phyloP scores from a whole-genome alignment of 2,113 vertebrate genomes.

The Dinomys branickii region DNA sequence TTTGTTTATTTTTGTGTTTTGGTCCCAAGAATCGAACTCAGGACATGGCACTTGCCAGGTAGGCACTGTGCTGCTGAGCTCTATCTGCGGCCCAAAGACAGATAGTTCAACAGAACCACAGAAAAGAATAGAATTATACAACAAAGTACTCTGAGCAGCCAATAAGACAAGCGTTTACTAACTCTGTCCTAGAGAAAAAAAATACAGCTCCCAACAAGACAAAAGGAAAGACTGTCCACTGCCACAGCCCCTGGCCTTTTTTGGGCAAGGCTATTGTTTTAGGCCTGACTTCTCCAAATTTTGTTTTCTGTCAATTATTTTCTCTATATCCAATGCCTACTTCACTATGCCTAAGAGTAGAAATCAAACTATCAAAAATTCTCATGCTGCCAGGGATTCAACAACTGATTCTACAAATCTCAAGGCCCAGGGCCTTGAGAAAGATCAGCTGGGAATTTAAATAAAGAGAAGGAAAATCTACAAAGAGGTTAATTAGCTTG shows the following conservation, averaged over 20 bases:
- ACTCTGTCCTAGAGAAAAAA: not conserved
- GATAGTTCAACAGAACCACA: not conserved
- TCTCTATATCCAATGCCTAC: not conserved
- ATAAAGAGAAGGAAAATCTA: conserved; percentile 40
- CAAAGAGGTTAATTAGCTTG: conserved; percentile 52
- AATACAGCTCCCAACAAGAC: not conserved
- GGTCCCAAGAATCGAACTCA: too few relatives aligned
- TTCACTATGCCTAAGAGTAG: not conserved
- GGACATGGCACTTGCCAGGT: too few relatives aligned
- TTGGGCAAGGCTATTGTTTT: not conserved
- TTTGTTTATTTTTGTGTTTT: too few relatives aligned
- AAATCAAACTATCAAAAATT: conserved; percentile 31
- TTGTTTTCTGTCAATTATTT: conserved; percentile 9
- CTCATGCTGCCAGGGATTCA: conserved; percentile 51
- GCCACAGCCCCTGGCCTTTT: not conserved
- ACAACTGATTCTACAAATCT: conserved; percentile 11
- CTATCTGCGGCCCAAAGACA: too few relatives aligned
- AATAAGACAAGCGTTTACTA: not conserved
- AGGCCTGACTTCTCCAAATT: not conserved
- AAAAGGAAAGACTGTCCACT: not conserved
- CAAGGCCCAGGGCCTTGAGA: conserved; percentile 23
- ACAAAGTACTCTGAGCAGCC: not conserved
- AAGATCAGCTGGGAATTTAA: conserved; percentile 52
- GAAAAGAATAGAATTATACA: not conserved
- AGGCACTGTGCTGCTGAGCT: too few relatives aligned